A percentile compares a stretch with the other conserved stretches of the same genome.
phyloP scores from a whole-genome alignment of 2,888 invertebrate genomes.

The Blastobasis adustella region DNA sequence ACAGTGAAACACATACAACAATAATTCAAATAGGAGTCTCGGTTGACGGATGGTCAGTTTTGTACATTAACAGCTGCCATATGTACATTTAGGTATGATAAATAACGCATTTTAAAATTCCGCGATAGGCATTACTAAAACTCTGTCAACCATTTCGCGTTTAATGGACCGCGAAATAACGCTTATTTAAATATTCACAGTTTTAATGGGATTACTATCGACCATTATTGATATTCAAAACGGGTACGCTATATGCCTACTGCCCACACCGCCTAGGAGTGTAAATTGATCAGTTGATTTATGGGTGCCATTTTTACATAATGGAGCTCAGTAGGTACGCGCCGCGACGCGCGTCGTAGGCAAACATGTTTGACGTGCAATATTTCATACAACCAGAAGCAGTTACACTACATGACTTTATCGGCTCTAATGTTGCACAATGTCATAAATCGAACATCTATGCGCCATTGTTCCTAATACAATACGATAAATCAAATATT shows the following conservation, averaged over 20 bases:
- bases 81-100: conserved; percentile 6
- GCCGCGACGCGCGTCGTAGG: conserved; percentile 14
- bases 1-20: too few species aligned
- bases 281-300: conserved; percentile 46
- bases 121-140: not conserved
- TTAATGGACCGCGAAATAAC: not conserved
- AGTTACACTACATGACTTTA: conserved; percentile 20
- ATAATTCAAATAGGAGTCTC: too few species aligned
- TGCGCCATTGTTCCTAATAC: conserved; percentile 30
- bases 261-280: conserved; percentile 36
- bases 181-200: not conserved
- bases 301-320: conserved; percentile 42
- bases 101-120: not conserved
- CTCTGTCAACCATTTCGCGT: not conserved
- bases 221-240: conserved; percentile 35
- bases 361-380: conserved; percentile 19
- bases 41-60: too few species aligned
- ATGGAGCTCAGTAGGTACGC: conserved; percentile 23
- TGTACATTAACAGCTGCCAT: not conserved
- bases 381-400: conserved; percentile 20
- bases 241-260: conserved; percentile 28
- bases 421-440: conserved; percentile 25
- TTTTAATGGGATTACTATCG: conserved; percentile 13
- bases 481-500: conserved; percentile 16
- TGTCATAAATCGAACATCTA: conserved; percentile 30